Conservation (phyloP, 2,888 invertebrate genomes). For the Rhopalosiphum nymphaeae region DNA sequence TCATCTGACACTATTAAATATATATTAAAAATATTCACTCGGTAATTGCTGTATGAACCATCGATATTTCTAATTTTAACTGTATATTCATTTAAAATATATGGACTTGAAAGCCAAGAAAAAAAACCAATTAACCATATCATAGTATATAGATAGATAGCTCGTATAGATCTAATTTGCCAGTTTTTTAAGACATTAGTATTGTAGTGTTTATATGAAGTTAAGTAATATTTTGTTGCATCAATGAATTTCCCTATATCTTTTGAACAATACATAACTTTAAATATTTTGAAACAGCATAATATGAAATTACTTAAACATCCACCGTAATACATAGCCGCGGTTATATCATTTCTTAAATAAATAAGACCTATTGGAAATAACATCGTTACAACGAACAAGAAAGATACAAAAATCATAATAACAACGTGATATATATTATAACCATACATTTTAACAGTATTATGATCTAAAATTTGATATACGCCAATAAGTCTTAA, state of each 20-base stretch:
- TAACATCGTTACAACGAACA: background rate
- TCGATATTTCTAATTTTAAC: background rate
- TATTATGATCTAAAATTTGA: background rate
- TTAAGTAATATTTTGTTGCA: background rate
- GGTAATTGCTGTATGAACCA: background rate
- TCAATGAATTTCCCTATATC: background rate
- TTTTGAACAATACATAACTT: background rate
- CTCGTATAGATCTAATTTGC: background rate
- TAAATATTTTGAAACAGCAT: background rate
- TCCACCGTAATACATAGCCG: background rate
- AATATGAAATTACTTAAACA: background rate
- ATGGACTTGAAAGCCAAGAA: background rate
- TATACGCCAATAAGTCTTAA: background rate
- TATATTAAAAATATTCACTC: constrained; percentile 5
- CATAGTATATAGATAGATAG: background rate
- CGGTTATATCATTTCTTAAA: background rate
- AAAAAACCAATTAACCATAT: background rate
- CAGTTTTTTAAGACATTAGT: background rate
- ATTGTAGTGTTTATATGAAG: background rate
- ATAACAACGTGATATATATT: background rate
- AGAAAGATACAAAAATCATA: background rate
- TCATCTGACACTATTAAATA: background rate
- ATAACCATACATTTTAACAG: background rate
- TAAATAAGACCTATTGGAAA: background rate
- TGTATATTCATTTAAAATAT: background rate